These are phyloP conservation scores for Eumerus sabulonum DNA, from an alignment of 2,888 invertebrate species.

Conservation along the genomic window DNA sequence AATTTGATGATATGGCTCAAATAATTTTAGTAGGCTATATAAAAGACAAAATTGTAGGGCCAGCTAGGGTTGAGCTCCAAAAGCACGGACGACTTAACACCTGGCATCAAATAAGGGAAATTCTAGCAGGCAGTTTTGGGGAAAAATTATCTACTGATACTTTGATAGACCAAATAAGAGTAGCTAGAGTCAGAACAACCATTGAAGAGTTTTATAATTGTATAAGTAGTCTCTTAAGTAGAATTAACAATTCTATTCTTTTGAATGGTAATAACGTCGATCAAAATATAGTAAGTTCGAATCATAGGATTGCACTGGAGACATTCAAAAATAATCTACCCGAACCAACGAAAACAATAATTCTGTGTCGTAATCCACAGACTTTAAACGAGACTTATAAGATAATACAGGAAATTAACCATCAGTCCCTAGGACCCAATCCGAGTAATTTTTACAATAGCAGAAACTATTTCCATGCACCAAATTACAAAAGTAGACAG, in stretches of 20 bases:
- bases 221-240: constrained; percentile 1
- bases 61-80: constrained; percentile 13
- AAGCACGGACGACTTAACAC: constrained; percentile 18
- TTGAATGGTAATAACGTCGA: background rate
- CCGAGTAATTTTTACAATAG: background rate
- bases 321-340: constrained; percentile 13
- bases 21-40: constrained; percentile 1
- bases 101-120: constrained; percentile 23
- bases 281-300: constrained; percentile 8
- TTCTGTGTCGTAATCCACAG: constrained; percentile 11
- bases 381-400: constrained; percentile 8
- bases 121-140: constrained; percentile 32
- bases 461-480: background rate
- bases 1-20: background rate
- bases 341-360: constrained; percentile 4
- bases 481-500: background rate
- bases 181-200: constrained; percentile 15
- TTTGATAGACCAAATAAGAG: constrained; percentile 28
- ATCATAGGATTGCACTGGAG: constrained; percentile 20
- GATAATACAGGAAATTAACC: constrained; percentile 16
- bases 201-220: constrained; percentile 39
- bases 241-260: background rate
- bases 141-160: constrained; percentile 20
- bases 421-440: background rate
- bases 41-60: constrained; percentile 28